These are phyloP conservation scores for Gyps fulvus DNA, from an alignment of 2,113 vertebrate genomes.

Conservation along the genomic window DNA sequence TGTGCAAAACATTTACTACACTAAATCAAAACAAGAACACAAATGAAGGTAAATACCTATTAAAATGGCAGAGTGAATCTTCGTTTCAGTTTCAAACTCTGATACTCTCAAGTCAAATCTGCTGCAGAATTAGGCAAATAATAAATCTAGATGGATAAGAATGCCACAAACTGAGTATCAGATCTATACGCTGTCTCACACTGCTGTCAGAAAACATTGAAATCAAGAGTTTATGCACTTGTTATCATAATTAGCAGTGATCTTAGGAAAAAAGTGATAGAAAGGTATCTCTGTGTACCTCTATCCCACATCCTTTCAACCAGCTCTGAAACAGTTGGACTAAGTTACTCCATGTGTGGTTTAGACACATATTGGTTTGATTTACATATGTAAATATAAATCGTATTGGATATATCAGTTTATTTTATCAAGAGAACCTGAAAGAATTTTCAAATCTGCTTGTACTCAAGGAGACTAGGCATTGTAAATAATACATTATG, in stretches of 20 bases:
- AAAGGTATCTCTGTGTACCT: not conserved
- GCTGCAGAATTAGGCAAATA: not conserved
- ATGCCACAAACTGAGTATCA: not conserved
- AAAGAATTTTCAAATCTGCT: constrained; percentile 28
- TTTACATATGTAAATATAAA: constrained; percentile 50
- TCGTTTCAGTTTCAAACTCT: not conserved
- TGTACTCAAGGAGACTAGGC: constrained; percentile 6
- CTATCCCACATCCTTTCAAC: not conserved
- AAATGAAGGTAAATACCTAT: not conserved
- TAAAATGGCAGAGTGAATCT: not conserved
- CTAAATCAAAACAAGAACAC: constrained; percentile 21
- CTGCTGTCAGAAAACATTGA: not conserved
- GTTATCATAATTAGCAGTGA: not conserved
- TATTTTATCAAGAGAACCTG: constrained; percentile 40
- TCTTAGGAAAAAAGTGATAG: not conserved
- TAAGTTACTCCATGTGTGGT: not conserved
- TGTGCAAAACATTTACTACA: not conserved
- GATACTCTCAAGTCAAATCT: not conserved
- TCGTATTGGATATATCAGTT: not conserved
- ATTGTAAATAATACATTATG: constrained; percentile 16
- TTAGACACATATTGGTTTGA: constrained; percentile 38
- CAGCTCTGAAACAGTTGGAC: not conserved
- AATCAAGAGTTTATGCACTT: not conserved
- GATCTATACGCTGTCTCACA: not conserved
- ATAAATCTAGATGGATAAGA: not conserved